A percentile compares a stretch with the other conserved stretches of the same genome.
phyloP scores from a whole-genome alignment of 1,140 invertebrate species.

The Cydia amplana region DNA sequence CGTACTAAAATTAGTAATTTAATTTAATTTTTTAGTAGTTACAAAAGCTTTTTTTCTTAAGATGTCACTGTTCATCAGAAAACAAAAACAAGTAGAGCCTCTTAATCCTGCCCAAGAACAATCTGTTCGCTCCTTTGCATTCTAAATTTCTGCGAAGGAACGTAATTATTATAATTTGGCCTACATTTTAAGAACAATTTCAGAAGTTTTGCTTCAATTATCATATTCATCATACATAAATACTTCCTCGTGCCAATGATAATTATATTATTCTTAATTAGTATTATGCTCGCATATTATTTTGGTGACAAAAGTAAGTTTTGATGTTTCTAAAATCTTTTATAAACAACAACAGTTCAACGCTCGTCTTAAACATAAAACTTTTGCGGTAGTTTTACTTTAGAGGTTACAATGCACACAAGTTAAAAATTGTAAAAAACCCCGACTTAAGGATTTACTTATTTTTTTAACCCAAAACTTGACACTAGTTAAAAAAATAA shows the following conservation, averaged over 20 bases:
- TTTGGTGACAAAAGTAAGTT: background rate
- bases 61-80: background rate
- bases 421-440: no score
- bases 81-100: slow-evolving; percentile 9
- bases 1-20: no score
- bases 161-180: slow-evolving; percentile 17
- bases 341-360: no score
- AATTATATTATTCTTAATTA: slow-evolving; percentile 9
- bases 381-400: no score
- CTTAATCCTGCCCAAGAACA: background rate
- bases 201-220: slow-evolving; percentile 25
- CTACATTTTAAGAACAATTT: slow-evolving; percentile 25
- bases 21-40: no score
- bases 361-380: no score
- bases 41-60: background rate
- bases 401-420: no score
- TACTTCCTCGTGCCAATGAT: background rate
- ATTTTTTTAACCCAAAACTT: no score
- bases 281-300: background rate
- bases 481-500: no score
- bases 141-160: slow-evolving; percentile 6
- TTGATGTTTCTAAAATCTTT: background rate
- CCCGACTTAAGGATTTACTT: no score
- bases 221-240: slow-evolving; percentile 25
- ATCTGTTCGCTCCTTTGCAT: slow-evolving; percentile 24